Conservation (phyloP, 2,797 vertebrate species). For the Peromyscus nudipes region DNA sequence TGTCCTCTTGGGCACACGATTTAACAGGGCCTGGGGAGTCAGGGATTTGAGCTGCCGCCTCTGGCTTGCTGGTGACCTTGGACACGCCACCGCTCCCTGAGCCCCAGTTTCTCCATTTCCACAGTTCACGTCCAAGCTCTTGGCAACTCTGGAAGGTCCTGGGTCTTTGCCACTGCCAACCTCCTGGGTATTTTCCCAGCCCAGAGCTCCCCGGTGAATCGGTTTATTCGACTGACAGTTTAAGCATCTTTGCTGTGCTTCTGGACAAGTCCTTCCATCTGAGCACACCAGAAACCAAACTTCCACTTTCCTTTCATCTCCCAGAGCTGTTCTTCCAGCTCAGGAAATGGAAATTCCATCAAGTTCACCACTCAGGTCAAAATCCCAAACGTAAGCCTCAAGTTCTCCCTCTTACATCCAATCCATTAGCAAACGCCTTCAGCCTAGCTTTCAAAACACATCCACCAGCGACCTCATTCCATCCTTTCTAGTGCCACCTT, state of each 20-base stretch:
- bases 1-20: not conserved
- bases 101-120: constrained; percentile 16
- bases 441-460: constrained; percentile 4
- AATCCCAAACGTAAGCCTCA: not conserved
- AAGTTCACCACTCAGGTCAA: constrained; percentile 58
- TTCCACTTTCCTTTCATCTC: not conserved
- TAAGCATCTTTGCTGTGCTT: not conserved
- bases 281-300: not conserved
- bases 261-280: not conserved
- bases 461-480: constrained; percentile 6
- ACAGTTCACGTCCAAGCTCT: not conserved
- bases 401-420: not conserved
- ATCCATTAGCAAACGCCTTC: constrained; percentile 49
- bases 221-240: not conserved
- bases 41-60: not conserved
- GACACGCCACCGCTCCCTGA: not conserved
- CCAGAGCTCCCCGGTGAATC: not conserved
- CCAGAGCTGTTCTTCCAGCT: not conserved
- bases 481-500: not conserved
- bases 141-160: not conserved
- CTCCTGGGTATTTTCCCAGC: not conserved
- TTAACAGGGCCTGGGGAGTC: not conserved
- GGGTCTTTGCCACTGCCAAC: not conserved
- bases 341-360: constrained; percentile 54
- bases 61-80: not conserved